Evolutionary conservation across 1,140 invertebrate genomes (phyloP).

Genomic region (Philopotamus ludificatus): DNA sequence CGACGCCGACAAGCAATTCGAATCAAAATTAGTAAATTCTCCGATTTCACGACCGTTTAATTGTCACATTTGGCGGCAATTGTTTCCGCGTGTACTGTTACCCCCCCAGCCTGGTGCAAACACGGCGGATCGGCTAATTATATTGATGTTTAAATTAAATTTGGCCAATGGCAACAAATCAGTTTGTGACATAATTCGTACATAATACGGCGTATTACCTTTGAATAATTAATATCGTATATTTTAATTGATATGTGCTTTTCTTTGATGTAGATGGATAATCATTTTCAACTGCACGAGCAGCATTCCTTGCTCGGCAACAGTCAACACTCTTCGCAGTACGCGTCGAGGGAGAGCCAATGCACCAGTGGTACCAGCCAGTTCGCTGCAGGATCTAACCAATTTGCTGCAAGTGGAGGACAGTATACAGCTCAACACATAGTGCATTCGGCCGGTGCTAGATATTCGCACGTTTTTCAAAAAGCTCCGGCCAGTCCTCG

Average conservation of each 20-base stretch:
- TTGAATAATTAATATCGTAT: neutral
- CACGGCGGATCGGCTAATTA: too few species aligned
- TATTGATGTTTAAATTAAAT: too few species aligned
- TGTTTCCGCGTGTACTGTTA: too few species aligned
- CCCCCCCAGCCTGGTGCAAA: too few species aligned
- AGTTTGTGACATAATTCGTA: too few species aligned
- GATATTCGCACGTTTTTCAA: constrained; percentile 55
- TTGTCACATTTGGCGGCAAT: too few species aligned
- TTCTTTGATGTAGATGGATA: constrained; percentile 46
- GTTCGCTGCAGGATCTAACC: constrained; percentile 24
- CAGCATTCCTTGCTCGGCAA: constrained; percentile 52
- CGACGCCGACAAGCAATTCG: too few species aligned
- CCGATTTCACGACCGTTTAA: too few species aligned
- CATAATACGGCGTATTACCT: too few species aligned
- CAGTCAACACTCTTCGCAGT: constrained; percentile 41
- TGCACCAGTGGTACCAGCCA: constrained; percentile 44
- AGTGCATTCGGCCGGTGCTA: constrained; percentile 31
- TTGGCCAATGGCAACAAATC: too few species aligned
- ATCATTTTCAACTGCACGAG: constrained; percentile 54
- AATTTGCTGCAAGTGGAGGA: constrained; percentile 43
- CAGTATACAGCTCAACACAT: constrained; percentile 36
- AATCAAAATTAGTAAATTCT: too few species aligned
- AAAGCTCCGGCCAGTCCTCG: constrained; percentile 48
- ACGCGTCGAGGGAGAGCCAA: constrained; percentile 47
- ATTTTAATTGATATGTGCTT: neutral